Evolutionary conservation across 2,797 vertebrate genomes (phyloP).

Genomic region (Euphonia xanthogaster): DNA sequence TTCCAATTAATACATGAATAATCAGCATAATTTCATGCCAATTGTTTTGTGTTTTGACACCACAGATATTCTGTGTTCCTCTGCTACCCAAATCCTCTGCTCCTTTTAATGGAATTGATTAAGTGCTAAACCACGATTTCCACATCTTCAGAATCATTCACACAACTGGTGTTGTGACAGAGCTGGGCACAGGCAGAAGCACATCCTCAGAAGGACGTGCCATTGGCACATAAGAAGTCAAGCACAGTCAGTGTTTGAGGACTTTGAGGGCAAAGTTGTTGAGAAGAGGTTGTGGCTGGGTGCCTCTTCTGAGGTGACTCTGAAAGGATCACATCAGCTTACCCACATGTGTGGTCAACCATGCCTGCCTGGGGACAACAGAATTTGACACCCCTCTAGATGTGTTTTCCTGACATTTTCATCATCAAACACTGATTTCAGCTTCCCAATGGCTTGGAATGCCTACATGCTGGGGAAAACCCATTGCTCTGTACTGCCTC

Average conservation of each 20-base stretch:
- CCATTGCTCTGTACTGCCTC: not conserved
- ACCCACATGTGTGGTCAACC: not conserved
- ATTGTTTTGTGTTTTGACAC: not conserved
- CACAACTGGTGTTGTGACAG: not conserved
- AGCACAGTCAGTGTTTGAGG: not conserved
- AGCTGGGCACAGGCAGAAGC: not conserved
- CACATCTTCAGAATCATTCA: not conserved
- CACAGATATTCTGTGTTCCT: not conserved
- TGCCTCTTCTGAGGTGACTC: not conserved
- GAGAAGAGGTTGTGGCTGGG: not conserved
- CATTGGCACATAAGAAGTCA: not conserved
- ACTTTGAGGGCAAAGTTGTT: not conserved
- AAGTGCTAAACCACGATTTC: not conserved
- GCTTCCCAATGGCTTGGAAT: not conserved
- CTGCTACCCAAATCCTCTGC: not conserved
- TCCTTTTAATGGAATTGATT: not conserved
- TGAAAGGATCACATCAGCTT: not conserved
- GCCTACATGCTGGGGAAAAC: not conserved
- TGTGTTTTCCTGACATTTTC: not conserved
- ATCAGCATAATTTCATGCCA: slow-evolving; percentile 2
- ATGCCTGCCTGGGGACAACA: not conserved
- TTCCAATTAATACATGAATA: slow-evolving; percentile 10
- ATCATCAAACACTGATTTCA: not conserved
- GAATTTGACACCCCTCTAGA: not conserved
- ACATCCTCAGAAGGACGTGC: not conserved